Conservation (phyloP, 2,888 invertebrate genomes). For the Tenthredo notha region DNA sequence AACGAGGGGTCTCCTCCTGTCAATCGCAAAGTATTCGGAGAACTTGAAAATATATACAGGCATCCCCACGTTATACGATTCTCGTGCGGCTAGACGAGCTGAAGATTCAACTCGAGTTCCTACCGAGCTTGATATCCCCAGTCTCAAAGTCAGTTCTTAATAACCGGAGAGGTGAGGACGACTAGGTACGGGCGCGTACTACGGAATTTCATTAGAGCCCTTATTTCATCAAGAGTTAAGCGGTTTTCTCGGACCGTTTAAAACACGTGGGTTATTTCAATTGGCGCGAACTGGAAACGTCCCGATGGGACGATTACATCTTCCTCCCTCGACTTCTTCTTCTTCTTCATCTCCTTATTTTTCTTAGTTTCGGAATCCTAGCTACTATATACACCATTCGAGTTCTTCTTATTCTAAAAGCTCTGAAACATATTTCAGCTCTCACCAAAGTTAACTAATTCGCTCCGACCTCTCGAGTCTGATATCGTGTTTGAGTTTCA, state of each 20-base stretch:
- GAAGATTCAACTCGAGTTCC: not conserved
- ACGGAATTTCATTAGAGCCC: conserved; percentile 68
- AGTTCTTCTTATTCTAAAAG: not conserved
- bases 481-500: not conserved
- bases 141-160: conserved; percentile 67
- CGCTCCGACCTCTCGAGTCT: not conserved
- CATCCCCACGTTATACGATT: not conserved
- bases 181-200: conserved; percentile 46
- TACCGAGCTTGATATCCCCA: not conserved
- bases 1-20: not conserved
- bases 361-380: not conserved
- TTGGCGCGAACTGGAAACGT: not conserved
- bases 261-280: conserved; percentile 28
- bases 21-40: conserved; percentile 4
- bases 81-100: not conserved
- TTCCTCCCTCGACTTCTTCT: no score
- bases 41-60: not conserved
- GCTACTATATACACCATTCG: not conserved
- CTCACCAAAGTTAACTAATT: not conserved
- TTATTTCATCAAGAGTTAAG: conserved; percentile 50
- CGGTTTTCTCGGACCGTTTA: conserved; percentile 24
- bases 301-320: not conserved
- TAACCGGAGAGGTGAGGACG: conserved; percentile 57
- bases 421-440: not conserved
- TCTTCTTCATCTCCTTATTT: not conserved